Base-by-base conservation (phyloP, 2,888 invertebrate species). In the Dolomedes plantarius region DNA sequence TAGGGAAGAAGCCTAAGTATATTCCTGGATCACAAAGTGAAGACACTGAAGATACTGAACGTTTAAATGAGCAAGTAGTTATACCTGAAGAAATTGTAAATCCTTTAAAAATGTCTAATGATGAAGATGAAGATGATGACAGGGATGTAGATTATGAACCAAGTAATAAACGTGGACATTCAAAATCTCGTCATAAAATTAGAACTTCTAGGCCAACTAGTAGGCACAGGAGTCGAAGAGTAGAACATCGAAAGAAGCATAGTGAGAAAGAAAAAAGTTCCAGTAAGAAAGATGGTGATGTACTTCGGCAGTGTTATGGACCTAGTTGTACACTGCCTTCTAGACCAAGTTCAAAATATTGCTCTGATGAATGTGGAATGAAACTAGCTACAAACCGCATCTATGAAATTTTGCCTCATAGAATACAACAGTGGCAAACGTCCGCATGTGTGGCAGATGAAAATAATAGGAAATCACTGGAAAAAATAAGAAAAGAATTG, bases 391-490 rank as follows among this genome's bases (percentile, higher is more conserved):
- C 95, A 0, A 88, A 89, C 88, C 91, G 92, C 19, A 91, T 92
- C 11, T 91, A 91, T 89, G 91, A 95, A 93, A 94, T 97, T n/a
- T 91, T 97, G 16, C 97, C 97, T 0, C 95, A 95, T 89, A 94
- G 98, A 11, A 95, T 98, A 81, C 97, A 97, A 90, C 97, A 98
- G 91, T 98, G 98, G 98, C 95, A 96, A 27, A 92, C 96, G 27
- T 95, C 95, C 1, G 94, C 95, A 0, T 97, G 97, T 90, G 93
- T 94, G 23, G 97, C 98, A 0, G 98, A 98, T 90, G 95, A 96
- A 89, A 94, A 94, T 89, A 98, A 94, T 90, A 91, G 91, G 94
- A 90, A 91, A 78, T 90, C 91, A n/a, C 89, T 93, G 74, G 93
- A 93, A 86, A 93, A 93, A 81, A 95, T 98, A 39, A 69, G 89